These are phyloP conservation scores for Miniopterus natalensis DNA, from an alignment of 2,113 vertebrate genomes.

Conservation along the genomic window DNA sequence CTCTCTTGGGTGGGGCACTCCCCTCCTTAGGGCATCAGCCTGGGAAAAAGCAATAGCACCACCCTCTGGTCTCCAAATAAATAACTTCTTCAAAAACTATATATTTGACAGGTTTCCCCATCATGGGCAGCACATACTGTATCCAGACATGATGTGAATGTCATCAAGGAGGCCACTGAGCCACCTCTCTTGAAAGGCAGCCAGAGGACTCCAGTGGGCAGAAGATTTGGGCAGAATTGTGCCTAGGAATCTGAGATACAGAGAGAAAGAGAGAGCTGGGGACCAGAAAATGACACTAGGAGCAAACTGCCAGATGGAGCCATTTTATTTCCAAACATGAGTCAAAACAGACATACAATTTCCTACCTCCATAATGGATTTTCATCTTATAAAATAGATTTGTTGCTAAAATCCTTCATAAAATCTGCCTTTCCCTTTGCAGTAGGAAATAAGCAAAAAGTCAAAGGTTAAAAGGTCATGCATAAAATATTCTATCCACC, in stretches of 20 bases:
- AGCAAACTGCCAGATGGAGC: constrained; percentile 35
- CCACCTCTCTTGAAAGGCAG: not conserved
- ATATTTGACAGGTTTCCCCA: not conserved
- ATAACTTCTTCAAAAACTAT: not conserved
- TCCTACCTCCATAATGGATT: constrained; percentile 75
- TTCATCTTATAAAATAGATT: constrained; percentile 78
- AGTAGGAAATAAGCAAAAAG: constrained; percentile 71
- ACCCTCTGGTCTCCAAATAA: not conserved
- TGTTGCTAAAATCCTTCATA: constrained; percentile 77
- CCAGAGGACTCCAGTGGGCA: not conserved
- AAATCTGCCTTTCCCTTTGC: constrained; percentile 72
- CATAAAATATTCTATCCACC: constrained; percentile 66
- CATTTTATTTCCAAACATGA: constrained; percentile 77
- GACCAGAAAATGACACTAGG: not conserved
- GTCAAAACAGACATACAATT: constrained; percentile 37
- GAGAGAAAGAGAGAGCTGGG: not conserved
- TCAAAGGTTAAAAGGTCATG: constrained; percentile 75
- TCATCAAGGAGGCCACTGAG: not conserved
- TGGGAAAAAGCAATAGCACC: not conserved
- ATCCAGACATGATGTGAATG: not conserved
- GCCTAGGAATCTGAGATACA: not conserved
- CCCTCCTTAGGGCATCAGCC: not conserved
- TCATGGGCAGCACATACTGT: not conserved
- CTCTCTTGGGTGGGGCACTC: not conserved
- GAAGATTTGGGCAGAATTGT: not conserved